Evolutionary conservation across 2,888 invertebrate genomes (phyloP), one percentile per base, ranked within the genome.

Genomic region (Ischnus inquisitorius): DNA sequence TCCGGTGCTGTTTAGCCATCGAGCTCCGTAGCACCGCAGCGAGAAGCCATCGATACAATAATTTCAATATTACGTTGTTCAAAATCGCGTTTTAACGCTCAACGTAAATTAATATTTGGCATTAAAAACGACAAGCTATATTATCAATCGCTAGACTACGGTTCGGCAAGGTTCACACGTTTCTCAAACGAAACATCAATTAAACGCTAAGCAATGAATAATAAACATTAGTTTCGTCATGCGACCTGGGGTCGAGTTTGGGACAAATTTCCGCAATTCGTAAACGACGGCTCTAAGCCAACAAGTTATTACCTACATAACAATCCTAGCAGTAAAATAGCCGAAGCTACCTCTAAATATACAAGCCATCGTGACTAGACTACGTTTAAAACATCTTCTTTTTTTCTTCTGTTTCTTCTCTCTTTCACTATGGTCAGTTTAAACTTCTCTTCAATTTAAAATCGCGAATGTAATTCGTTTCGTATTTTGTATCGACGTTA

Each of bases 311-410:
- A 88, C 88, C 78, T 82, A 80, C 77, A 85, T 88, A 90, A 90
- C 90, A 90, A 90, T 87, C 86, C 84, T 88, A 86, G 79, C 85
- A 83, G 83, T 85, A 86, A 88, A 88, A 89, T 87, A 88, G 89
- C 88, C 69, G 78, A 86, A 90, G 83, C 82, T 74, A 88, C 78
- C 82, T 10, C 60, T 87, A 84, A 87, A 86, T 88, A 83, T 89
- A 88, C 83, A 86, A 88, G 87, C 84, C 88, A 86, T 85, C 86
- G 80, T 89, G 89, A 90, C 90, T 90, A 90, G 88, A 88, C 87
- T 89, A 83, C 69, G 69, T 67, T 75, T 79, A 68, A 82, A 85
- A 85, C 76, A 22, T 84, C 28, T 28, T 51, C 43, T 46, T 46
- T 69, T 16, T 48, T 48, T 48, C 12, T 51, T 72, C 67, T 72